A percentile compares a stretch with the other conserved stretches of the same genome.
Evolutionary conservation across 2,113 vertebrate genomes (phyloP).

Genomic region (Micromys minutus): DNA sequence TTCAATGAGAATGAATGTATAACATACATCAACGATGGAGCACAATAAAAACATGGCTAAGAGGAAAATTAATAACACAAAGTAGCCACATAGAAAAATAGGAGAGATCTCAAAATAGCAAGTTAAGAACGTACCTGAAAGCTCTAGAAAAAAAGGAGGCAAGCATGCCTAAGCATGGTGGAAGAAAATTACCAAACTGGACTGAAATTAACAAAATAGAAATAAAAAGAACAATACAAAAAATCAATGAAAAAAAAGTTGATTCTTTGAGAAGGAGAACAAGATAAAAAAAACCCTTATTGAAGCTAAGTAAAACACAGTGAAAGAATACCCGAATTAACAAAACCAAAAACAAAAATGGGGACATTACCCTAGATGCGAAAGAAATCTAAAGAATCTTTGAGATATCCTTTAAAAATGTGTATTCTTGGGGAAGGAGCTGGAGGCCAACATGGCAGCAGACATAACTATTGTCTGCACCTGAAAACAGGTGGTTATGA

Average conservation of each 20-base stretch:
- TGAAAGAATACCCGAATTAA: not conserved
- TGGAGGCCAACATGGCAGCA: too few relatives aligned
- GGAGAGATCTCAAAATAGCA: not conserved
- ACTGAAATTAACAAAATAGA: not conserved
- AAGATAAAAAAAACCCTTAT: not conserved
- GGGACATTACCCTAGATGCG: not conserved
- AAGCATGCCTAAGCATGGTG: not conserved
- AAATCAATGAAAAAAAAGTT: not conserved
- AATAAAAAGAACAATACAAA: not conserved
- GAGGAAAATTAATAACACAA: not conserved
- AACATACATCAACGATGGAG: not conserved
- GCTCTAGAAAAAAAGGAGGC: not conserved
- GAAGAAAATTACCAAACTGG: not conserved
- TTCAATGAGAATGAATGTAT: not conserved
- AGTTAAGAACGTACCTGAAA: not conserved
- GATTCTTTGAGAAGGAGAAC: not conserved
- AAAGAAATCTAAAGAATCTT: not conserved
- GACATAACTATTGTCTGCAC: too few relatives aligned
- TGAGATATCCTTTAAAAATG: not conserved
- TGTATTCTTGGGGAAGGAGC: too few relatives aligned
- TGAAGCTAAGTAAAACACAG: not conserved
- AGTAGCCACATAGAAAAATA: not conserved
- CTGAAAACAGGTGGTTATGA: too few relatives aligned
- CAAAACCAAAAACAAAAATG: not conserved
- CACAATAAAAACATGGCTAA: not conserved